phyloP scores from a whole-genome alignment of 2,113 vertebrate genomes.

The Cheilinus undulatus region DNA sequence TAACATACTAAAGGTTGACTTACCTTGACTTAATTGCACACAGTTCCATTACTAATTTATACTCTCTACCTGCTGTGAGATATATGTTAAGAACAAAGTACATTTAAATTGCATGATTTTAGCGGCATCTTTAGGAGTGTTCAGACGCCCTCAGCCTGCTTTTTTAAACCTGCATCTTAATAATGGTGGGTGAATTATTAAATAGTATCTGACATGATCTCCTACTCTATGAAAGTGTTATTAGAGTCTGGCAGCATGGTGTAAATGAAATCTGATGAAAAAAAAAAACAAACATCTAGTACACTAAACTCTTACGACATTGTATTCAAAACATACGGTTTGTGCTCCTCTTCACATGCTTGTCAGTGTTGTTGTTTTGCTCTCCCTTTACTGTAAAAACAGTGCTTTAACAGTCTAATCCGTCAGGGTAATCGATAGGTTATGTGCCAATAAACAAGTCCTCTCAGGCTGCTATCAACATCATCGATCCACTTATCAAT shows the following conservation, averaged over 20 bases:
- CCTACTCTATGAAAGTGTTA: conserved; percentile 1
- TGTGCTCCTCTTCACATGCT: not conserved
- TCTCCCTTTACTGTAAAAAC: conserved; percentile 31
- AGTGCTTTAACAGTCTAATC: conserved; percentile 55
- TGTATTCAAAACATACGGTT: no score
- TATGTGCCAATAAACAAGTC: conserved; percentile 67
- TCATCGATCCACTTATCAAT: conserved; percentile 66
- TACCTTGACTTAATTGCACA: not conserved
- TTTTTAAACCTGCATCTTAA: conserved; percentile 13
- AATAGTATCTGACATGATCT: not conserved
- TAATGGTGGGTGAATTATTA: conserved; percentile 31
- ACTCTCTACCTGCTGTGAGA: conserved; percentile 2
- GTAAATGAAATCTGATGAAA: not conserved
- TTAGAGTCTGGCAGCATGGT: no score
- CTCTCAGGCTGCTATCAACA: conserved; percentile 51
- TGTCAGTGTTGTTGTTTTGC: conserved; percentile 20
- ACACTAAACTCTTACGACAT: not conserved
- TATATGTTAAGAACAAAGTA: not conserved
- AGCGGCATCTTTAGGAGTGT: not conserved
- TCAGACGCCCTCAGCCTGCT: not conserved
- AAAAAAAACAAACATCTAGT: not conserved
- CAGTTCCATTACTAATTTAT: not conserved
- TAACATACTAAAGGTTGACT: not conserved
- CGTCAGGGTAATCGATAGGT: conserved; percentile 51
- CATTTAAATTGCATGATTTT: conserved; percentile 3